These are phyloP conservation scores for Leptopilina boulardi DNA, from an alignment of 1,140 invertebrate genomes.

Conservation along the genomic window DNA sequence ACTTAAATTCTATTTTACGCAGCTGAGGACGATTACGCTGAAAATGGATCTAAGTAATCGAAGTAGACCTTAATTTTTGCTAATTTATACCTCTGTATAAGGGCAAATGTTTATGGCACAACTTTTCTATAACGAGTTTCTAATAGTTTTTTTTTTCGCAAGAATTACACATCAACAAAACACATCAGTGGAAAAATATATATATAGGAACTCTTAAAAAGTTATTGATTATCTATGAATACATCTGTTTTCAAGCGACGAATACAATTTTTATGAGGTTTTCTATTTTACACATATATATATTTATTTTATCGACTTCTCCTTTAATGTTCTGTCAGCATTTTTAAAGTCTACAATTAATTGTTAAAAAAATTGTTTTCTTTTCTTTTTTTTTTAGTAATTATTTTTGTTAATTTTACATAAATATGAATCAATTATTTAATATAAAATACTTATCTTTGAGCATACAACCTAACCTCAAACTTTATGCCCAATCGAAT, in stretches of 20 bases:
- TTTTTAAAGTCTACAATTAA: no score
- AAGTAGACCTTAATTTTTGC: constrained; percentile 1
- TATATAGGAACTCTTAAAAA: not conserved
- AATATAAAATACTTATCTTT: no score
- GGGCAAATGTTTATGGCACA: constrained; percentile 1
- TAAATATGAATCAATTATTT: no score
- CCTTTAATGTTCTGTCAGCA: no score
- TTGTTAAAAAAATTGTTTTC: no score
- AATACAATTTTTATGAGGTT: not conserved
- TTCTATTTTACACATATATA: not conserved
- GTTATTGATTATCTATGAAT: constrained; percentile 23
- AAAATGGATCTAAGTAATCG: constrained; percentile 5
- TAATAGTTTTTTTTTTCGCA: constrained; percentile 23
- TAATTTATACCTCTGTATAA: constrained; percentile 26
- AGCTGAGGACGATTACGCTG: constrained; percentile 26
- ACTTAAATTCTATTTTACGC: constrained; percentile 23
- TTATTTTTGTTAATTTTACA: no score
- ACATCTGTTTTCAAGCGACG: constrained; percentile 7
- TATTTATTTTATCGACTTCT: no score
- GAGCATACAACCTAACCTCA: no score
- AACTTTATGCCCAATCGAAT: no score
- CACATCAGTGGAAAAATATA: not conserved
- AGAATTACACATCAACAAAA: constrained; percentile 1
- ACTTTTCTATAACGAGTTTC: constrained; percentile 16
- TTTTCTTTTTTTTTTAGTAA: no score